These are phyloP conservation scores for Prolemur simus DNA, from an alignment of 2,113 vertebrate genomes.

Conservation along the genomic window DNA sequence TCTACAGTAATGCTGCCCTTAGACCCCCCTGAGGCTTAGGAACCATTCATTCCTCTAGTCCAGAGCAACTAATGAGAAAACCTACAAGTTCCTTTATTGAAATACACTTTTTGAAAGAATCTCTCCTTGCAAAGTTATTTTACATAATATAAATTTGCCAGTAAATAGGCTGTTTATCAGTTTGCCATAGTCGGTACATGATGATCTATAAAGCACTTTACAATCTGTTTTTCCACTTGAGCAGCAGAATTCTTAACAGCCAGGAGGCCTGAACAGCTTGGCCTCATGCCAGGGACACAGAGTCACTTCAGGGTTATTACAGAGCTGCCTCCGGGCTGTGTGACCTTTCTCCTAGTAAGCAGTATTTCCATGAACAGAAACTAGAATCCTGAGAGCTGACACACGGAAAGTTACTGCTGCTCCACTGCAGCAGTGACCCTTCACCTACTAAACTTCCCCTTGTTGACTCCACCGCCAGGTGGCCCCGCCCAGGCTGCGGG, in stretches of 20 bases:
- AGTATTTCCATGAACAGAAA: conserved; percentile 54
- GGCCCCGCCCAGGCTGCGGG: not conserved
- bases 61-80: not conserved
- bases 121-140: not conserved
- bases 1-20: not conserved
- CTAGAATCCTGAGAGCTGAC: conserved; percentile 30
- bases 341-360: conserved; percentile 61
- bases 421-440: conserved; percentile 29
- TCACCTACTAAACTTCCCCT: conserved; percentile 76
- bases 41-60: not conserved
- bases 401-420: conserved; percentile 1
- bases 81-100: not conserved
- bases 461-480: not conserved
- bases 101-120: not conserved
- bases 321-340: not conserved
- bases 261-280: not conserved
- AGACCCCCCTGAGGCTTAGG: not conserved
- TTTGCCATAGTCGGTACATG: not conserved
- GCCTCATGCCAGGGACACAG: not conserved
- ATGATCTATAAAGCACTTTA: not conserved
- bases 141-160: not conserved
- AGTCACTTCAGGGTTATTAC: not conserved
- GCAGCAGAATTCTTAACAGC: conserved; percentile 43
- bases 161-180: not conserved
- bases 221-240: conserved; percentile 61